Evolutionary conservation across 1,140 invertebrate species (phyloP).

Genomic region (Drosophila nasuta): DNA sequence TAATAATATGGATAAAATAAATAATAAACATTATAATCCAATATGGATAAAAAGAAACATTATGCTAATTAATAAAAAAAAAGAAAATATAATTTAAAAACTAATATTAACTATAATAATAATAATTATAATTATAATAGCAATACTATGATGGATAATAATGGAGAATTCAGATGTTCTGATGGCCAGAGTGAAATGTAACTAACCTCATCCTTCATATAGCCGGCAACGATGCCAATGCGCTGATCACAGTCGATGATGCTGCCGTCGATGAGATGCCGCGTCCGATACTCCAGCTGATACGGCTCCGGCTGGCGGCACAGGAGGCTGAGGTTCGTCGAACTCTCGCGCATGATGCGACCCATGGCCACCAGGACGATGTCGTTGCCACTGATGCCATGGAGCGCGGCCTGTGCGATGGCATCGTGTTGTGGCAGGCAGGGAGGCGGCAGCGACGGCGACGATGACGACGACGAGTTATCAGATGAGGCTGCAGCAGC

Average conservation of each 20-base stretch:
- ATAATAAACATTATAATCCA: too few species aligned
- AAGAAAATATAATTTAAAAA: background rate
- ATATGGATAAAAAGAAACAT: too few species aligned
- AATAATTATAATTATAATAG: background rate
- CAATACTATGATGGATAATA: too few species aligned
- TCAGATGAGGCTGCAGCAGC: conserved; percentile 77
- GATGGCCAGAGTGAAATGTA: background rate
- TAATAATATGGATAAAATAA: too few species aligned
- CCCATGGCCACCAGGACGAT: conserved; percentile 89
- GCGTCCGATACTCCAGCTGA: conserved; percentile 93
- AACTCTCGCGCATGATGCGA: conserved; percentile 86
- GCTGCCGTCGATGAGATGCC: conserved; percentile 92
- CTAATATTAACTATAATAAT: background rate
- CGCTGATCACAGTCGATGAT: conserved; percentile 94
- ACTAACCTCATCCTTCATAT: conserved; percentile 92
- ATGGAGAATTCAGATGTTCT: background rate
- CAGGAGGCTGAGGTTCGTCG: conserved; percentile 86
- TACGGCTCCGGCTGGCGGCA: conserved; percentile 90
- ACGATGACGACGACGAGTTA: conserved; percentile 53
- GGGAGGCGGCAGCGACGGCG: conserved; percentile 60
- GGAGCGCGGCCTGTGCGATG: conserved; percentile 80
- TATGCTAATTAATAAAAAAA: too few species aligned
- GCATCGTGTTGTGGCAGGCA: conserved; percentile 76
- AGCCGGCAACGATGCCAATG: conserved; percentile 93
- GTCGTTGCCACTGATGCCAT: conserved; percentile 86